Conservation (phyloP, 1,140 invertebrate genomes). For the Psix sp. region DNA sequence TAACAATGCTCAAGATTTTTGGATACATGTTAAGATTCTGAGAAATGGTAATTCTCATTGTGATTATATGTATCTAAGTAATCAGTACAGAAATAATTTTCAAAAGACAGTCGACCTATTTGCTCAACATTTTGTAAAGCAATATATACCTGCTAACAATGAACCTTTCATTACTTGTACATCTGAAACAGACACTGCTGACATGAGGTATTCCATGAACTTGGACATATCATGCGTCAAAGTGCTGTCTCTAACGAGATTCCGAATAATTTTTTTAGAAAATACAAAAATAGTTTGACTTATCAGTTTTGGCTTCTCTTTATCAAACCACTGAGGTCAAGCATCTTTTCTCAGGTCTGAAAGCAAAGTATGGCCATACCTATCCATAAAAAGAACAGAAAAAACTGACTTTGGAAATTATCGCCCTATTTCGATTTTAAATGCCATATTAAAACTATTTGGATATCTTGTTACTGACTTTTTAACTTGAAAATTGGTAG, state of each 20-base stretch:
- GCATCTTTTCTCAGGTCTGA: background rate
- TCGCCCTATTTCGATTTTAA: slow-evolving; percentile 8
- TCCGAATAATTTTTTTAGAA: background rate
- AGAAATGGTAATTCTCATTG: too few relatives aligned
- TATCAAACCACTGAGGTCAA: background rate
- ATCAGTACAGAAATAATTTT: too few relatives aligned
- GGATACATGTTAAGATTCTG: background rate
- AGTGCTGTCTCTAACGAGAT: slow-evolving; percentile 1
- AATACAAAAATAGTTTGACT: background rate
- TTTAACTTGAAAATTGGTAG: background rate
- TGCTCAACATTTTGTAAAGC: too few relatives aligned
- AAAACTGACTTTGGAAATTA: too few relatives aligned
- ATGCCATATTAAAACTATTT: slow-evolving; percentile 1
- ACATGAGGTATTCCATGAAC: too few relatives aligned
- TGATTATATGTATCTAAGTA: too few relatives aligned
- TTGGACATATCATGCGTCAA: too few relatives aligned
- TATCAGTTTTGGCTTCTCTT: background rate
- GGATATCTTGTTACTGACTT: slow-evolving; percentile 2
- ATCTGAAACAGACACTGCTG: too few relatives aligned
- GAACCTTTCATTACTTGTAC: too few relatives aligned
- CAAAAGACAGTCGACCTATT: too few relatives aligned
- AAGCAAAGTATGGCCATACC: background rate
- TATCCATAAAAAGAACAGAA: background rate
- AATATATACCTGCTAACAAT: too few relatives aligned
- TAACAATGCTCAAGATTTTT: background rate